Base-by-base conservation (phyloP, 2,888 invertebrate species). In the Geophilus truncorum region DNA sequence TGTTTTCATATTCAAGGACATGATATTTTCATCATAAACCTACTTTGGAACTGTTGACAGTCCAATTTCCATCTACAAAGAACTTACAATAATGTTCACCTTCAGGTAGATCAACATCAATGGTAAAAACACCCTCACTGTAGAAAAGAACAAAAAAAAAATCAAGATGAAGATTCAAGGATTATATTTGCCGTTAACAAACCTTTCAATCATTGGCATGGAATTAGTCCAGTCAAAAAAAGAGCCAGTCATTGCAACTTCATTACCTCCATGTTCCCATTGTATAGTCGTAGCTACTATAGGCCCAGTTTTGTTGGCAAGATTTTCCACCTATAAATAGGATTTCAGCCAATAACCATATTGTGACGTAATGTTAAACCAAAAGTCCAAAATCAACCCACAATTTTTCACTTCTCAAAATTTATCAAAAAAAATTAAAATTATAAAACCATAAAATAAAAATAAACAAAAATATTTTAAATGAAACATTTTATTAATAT, bases 1-100 rank as follows among this genome's bases (percentile, higher is more conserved):
- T 51, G 32, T 6, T 4, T 6, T 6, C 32, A 6, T 32, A 6
- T 32, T 6, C 32, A 45, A 45, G 45, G 45, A 45, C 45, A 45
- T 6, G n/a, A n/a, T 10, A n/a, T 9, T 1, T 30, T 51, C 0
- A 7, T 7, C 6, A 2, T 62, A 70, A 12, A 81, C 82, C 83
- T 84, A 88, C 88, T 85, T 93, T 90, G 83, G 91, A 90, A 51
- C 94, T 93, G 87, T 96, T 94, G 87, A 94, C 93, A 84, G 92
- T 91, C 96, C 95, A 96, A 87, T 95, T 94, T 2, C 96, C 96
- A 88, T 96, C 96, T 34, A 96, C 96, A 87, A 91, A 94, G 88
- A 94, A 96, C 88, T 97, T 97, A 88, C 96, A 98, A 88, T 97
- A 94, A 88, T 98, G 97, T 87, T 96, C 95, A 18, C 97, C 97